These are phyloP conservation scores for Scotopteryx bipunctaria DNA, from an alignment of 2,888 invertebrate genomes.

Conservation along the genomic window DNA sequence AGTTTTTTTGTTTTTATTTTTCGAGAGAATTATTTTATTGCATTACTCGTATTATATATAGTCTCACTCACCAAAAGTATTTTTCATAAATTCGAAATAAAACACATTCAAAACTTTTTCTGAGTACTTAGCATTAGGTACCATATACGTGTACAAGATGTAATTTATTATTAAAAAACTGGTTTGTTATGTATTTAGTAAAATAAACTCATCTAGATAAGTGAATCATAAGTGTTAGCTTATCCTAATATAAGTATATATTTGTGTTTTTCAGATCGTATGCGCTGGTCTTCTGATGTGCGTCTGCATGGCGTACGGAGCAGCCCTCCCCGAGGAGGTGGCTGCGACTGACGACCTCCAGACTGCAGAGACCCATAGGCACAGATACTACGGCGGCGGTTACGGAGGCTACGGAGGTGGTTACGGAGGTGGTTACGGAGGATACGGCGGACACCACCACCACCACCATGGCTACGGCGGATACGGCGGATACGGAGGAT, in stretches of 20 bases:
- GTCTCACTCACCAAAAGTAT: too few species aligned
- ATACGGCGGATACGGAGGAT: conserved; percentile 27
- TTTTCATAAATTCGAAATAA: too few species aligned
- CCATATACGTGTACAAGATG: too few species aligned
- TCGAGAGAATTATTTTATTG: too few species aligned
- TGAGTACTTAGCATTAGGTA: too few species aligned
- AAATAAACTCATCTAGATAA: too few species aligned
- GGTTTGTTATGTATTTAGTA: too few species aligned
- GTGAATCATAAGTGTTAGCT: not conserved
- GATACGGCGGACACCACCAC: too few species aligned
- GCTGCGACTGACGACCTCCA: conserved; percentile 35
- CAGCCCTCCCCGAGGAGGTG: conserved; percentile 45
- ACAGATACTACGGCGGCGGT: conserved; percentile 30
- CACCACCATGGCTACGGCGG: too few species aligned
- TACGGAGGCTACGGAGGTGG: conserved; percentile 5
- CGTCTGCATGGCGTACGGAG: conserved; percentile 52
- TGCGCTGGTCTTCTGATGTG: conserved; percentile 52
- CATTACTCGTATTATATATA: too few species aligned
- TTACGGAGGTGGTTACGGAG: conserved; percentile 21
- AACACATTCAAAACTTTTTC: too few species aligned
- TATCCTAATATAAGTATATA: not conserved
- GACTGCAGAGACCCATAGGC: conserved; percentile 39
- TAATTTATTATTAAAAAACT: too few species aligned
- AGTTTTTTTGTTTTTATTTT: conserved; percentile 2
- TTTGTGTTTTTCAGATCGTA: conserved; percentile 50